phyloP scores from a whole-genome alignment of 2,113 vertebrate species.

The Actenoides lindsayi region DNA sequence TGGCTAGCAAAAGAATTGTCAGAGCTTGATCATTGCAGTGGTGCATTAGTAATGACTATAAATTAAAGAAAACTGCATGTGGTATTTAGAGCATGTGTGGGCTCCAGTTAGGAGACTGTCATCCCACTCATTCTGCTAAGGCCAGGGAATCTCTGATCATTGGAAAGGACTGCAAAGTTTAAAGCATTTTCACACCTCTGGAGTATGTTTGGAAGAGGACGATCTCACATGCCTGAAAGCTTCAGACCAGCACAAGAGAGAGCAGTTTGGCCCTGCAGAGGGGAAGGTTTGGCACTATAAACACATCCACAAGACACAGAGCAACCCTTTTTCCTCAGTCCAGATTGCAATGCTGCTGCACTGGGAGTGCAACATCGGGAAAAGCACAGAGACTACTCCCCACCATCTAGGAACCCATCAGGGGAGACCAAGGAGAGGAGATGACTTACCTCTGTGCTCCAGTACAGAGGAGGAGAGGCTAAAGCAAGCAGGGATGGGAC shows the following conservation, averaged over 20 bases:
- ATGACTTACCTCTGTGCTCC: neutral
- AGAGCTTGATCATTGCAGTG: neutral
- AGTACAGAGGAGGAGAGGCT: neutral
- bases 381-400: rapidly evolving
- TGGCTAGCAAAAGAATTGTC: neutral
- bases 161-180: neutral
- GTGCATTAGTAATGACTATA: neutral
- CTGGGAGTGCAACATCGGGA: rapidly evolving
- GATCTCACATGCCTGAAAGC: neutral
- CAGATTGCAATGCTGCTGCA: neutral
- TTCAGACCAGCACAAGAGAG: neutral
- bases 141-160: no score
- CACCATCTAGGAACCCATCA: no score
- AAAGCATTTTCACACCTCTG: neutral
- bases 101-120: neutral
- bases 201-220: neutral
- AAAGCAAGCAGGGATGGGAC: neutral
- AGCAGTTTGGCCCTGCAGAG: neutral
- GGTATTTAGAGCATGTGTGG: rapidly evolving
- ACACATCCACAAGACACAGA: neutral
- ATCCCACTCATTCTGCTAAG: neutral
- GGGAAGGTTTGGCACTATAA: neutral
- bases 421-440: no score
- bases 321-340: rapidly evolving
- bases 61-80: neutral